Conservation (phyloP, 2,888 invertebrate species). For the Pristionchus maxplancki region DNA sequence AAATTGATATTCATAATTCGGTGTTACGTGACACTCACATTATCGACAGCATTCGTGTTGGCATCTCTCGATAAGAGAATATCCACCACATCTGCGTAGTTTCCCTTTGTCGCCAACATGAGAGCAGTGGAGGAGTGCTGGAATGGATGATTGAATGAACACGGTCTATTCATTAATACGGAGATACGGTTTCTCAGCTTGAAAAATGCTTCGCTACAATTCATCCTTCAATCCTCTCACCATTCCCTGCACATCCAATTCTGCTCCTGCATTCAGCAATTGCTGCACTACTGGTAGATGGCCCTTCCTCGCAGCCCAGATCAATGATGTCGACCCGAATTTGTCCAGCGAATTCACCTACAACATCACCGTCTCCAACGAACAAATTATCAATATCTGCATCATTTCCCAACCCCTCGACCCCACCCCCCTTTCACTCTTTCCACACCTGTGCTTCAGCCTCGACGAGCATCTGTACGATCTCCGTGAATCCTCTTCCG, state of each 20-base stretch:
- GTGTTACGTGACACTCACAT: conserved; percentile 71
- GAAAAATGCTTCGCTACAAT: too few relatives aligned
- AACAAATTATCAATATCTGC: background rate
- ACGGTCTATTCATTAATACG: background rate
- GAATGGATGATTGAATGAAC: conserved; percentile 78
- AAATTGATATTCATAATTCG: background rate
- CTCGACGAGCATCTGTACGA: conserved; percentile 88
- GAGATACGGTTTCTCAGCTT: background rate
- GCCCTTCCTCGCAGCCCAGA: conserved; percentile 93
- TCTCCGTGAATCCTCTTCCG: conserved; percentile 89
- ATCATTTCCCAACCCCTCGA: background rate
- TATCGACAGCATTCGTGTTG: conserved; percentile 93
- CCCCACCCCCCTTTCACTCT: background rate
- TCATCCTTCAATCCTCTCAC: conserved; percentile 78
- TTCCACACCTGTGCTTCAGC: conserved; percentile 82
- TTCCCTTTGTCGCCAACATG: conserved; percentile 94
- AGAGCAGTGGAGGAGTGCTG: conserved; percentile 93
- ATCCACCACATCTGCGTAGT: conserved; percentile 92
- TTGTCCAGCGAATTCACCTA: conserved; percentile 77
- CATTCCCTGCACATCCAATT: conserved; percentile 93
- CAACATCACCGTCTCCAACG: too few relatives aligned
- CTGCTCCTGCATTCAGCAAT: conserved; percentile 89
- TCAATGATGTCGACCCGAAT: conserved; percentile 82
- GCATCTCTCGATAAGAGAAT: conserved; percentile 94
- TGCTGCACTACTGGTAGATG: conserved; percentile 86